phyloP scores from a whole-genome alignment of 1,140 invertebrate genomes.

The Eurosta solidaginis region DNA sequence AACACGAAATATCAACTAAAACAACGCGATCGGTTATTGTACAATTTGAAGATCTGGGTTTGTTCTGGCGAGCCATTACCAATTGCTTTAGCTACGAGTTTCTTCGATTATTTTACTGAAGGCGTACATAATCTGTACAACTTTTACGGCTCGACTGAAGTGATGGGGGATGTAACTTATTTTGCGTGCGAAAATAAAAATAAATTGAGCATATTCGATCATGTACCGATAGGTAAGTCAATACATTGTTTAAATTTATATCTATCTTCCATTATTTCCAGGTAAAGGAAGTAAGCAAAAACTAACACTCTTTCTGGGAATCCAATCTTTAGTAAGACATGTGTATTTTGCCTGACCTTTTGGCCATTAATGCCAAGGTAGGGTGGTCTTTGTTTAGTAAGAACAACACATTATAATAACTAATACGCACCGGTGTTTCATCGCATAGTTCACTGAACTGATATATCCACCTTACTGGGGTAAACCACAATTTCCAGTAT shows the following conservation, averaged over 20 bases:
- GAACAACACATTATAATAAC: too few species aligned
- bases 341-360: too few species aligned
- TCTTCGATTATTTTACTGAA: constrained; percentile 72
- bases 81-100: constrained; percentile 70
- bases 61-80: constrained; percentile 81
- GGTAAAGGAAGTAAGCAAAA: too few species aligned
- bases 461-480: too few species aligned
- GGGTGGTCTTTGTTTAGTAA: too few species aligned
- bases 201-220: constrained; percentile 68
- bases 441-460: too few species aligned
- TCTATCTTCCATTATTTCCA: not conserved
- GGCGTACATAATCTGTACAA: constrained; percentile 72
- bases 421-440: too few species aligned
- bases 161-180: constrained; percentile 82
- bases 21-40: constrained; percentile 55
- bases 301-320: too few species aligned
- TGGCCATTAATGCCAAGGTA: too few species aligned
- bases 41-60: constrained; percentile 74
- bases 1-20: constrained; percentile 39
- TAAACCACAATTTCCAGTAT: too few species aligned
- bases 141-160: constrained; percentile 88
- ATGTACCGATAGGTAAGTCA: constrained; percentile 77
- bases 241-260: not conserved
- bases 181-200: constrained; percentile 62
- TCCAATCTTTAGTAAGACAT: too few species aligned